Evolutionary conservation across 1,140 invertebrate species (phyloP), one percentile per base, ranked within the genome.

Genomic region (Saccostrea glomerata): DNA sequence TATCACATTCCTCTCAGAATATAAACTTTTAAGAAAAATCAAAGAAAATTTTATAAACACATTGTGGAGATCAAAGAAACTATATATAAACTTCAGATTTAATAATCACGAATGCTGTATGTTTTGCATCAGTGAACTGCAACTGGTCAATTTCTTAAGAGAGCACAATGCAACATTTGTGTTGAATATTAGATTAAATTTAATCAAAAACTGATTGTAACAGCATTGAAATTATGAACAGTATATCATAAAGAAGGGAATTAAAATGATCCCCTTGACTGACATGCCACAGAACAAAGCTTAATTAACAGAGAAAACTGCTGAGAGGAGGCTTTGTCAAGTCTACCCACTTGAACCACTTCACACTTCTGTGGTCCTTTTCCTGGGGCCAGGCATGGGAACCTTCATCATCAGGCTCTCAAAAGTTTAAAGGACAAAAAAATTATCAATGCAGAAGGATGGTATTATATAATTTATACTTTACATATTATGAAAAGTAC

Each of bases 251-350:
- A 63, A 20, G 58, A 63, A 63, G 58, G 58, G 30, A 30, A 36
- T 73, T 4, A 36, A 36, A 25, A 12, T 23, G 25, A 77, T 36
- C 23, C 25, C 15, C 70, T 77, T 77, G 70, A 77, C 25, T 30
- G 30, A 13, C 23, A 77, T 77, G 70, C 25, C 25, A 36, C 6
- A 77, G 25, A 77, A 77, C 70, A 77, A 77, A 77, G 70, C 70
- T 77, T 25, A 77, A 77, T 77, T 77, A 77, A 77, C 70, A 77
- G 5, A 77, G 23, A 77, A 77, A 77, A 77, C 30, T 77, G 70
- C 70, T 77, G 70, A 77, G 70, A 77, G 30, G 25, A 77, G 70
- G 70, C 70, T 12, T 77, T 30, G 25, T 15, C 15, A 36, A 36
- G 70, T 12, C 23, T 9, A 36, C 25, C 13, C 70, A 15, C 70